A percentile compares a stretch with the other conserved stretches of the same genome.
Conservation (phyloP, 2,888 invertebrate species). For the Pseudococcus jackbeardsleyi region DNA sequence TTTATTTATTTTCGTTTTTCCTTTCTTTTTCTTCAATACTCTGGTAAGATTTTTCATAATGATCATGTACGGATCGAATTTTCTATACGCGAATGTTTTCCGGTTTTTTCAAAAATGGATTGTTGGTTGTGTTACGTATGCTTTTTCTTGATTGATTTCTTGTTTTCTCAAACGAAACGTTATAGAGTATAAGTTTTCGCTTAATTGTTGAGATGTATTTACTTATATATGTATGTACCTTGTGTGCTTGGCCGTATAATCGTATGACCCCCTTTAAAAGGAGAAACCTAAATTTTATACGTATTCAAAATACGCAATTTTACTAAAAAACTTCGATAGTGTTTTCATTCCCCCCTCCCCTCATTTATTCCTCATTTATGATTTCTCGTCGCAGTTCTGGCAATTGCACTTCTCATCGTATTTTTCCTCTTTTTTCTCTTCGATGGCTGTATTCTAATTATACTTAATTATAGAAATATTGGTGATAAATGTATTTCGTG, state of each 20-base stretch:
- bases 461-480: background rate
- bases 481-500: background rate
- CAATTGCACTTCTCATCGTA: background rate
- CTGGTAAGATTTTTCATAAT: background rate
- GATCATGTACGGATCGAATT: background rate
- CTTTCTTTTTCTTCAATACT: background rate
- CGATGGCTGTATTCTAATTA: conserved; percentile 20
- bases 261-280: conserved; percentile 5
- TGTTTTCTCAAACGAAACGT: conserved; percentile 2
- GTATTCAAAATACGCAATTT: conserved; percentile 34
- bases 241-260: conserved; percentile 5
- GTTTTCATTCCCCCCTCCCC: background rate
- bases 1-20: background rate
- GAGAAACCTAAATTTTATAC: background rate
- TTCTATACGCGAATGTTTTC: background rate
- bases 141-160: background rate
- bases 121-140: conserved; percentile 21
- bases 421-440: background rate
- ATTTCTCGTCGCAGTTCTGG: no score
- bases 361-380: background rate
- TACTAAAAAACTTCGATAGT: background rate
- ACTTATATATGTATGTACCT: conserved; percentile 12
- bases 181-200: conserved; percentile 12
- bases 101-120: conserved; percentile 2
- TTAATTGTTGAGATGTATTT: conserved; percentile 1